Percentiles rank a stretch among this genome's conserved stretches.
These are phyloP conservation scores for Macrocentrus cingulum DNA, from an alignment of 1,140 invertebrate species.

Conservation along the genomic window DNA sequence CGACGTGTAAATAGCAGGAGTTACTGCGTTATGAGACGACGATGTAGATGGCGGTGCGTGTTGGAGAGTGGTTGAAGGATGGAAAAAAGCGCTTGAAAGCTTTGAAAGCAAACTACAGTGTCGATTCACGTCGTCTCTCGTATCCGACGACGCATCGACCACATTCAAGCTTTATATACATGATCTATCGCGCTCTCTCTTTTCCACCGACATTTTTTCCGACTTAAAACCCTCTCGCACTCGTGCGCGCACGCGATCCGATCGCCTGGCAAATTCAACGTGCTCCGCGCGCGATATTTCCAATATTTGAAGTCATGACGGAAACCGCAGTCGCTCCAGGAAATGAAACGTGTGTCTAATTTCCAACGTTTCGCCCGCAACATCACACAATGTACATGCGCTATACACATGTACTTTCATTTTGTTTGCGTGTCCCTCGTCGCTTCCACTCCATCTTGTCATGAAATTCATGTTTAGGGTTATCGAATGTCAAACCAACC, in stretches of 20 bases:
- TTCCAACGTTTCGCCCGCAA: conserved; percentile 42
- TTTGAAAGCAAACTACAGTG: conserved; percentile 21
- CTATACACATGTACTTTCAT: neutral
- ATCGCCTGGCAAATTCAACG: conserved; percentile 48
- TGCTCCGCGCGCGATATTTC: conserved; percentile 44
- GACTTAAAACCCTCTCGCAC: conserved; percentile 34
- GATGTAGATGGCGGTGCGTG: conserved; percentile 1
- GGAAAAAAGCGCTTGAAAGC: conserved; percentile 24
- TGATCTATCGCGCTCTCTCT: conserved; percentile 11
- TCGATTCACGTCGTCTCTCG: conserved; percentile 26
- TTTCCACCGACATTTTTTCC: conserved; percentile 34
- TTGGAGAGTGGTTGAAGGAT: conserved; percentile 16
- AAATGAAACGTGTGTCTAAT: conserved; percentile 60
- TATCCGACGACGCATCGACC: conserved; percentile 25
- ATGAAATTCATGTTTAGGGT: no score
- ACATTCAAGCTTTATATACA: neutral
- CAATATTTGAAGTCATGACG: conserved; percentile 54
- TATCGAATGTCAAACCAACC: no score
- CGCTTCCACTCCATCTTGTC: neutral
- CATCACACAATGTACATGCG: neutral
- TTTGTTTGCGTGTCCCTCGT: no score
- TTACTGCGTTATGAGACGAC: conserved; percentile 14
- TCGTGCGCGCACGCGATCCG: conserved; percentile 30
- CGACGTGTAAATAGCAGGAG: conserved; percentile 20
- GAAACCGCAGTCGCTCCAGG: conserved; percentile 54